Conservation (phyloP, 2,113 vertebrate species). For the Synodontis membranacea region DNA sequence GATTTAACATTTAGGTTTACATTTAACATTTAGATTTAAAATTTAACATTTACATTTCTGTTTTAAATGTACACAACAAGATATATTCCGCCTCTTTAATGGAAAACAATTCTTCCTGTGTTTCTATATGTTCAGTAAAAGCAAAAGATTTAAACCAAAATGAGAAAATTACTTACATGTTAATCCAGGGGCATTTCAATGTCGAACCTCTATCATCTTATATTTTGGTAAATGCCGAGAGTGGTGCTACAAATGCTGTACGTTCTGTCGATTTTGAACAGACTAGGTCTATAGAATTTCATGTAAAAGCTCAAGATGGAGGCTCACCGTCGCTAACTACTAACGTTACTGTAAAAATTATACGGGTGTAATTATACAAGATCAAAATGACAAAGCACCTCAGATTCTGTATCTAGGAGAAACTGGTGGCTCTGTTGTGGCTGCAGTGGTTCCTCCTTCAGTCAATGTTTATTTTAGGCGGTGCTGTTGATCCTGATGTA, state of each 20-base stretch:
- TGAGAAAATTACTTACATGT: constrained; percentile 40
- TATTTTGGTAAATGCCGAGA: constrained; percentile 66
- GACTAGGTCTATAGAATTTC: constrained; percentile 40
- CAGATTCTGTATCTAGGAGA: not conserved
- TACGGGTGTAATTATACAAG: not conserved
- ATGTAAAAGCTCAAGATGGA: not conserved
- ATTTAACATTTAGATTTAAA: no score
- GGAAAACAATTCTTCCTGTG: constrained; percentile 52
- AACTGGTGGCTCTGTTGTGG: not conserved
- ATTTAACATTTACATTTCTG: no score
- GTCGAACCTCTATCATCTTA: constrained; percentile 48
- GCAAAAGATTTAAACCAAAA: constrained; percentile 44
- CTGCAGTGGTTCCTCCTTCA: not conserved
- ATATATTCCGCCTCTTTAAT: constrained; percentile 45
- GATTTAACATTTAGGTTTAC: no score
- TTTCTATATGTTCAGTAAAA: constrained; percentile 44
- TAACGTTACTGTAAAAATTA: constrained; percentile 54
- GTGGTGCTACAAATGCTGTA: constrained; percentile 64
- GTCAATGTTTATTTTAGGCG: no score
- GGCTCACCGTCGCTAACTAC: constrained; percentile 39
- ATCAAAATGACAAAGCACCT: not conserved
- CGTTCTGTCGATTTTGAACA: constrained; percentile 73
- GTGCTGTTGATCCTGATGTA: no score
- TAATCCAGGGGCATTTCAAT: constrained; percentile 30
- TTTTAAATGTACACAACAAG: no score